Base-by-base conservation (phyloP, 2,113 vertebrate species). In the Catagonus wagneri region DNA sequence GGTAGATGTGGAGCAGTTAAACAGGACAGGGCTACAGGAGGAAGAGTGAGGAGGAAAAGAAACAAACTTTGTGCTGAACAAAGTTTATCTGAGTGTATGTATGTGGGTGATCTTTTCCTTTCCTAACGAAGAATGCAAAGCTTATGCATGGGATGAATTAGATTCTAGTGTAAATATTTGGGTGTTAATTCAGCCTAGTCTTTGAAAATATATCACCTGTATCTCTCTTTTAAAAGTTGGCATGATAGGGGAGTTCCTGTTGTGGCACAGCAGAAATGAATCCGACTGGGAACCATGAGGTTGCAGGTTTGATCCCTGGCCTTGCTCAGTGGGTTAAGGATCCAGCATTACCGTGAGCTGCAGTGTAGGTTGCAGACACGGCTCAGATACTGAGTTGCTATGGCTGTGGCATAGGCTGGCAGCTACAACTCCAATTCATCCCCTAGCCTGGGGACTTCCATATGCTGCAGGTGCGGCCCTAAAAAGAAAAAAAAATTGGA, bases 181-280 rank as follows among this genome's bases (percentile, higher is more conserved):
- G 27, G 22, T 71, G 20, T 76, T 66, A 71, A 71, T 68, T 93
- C 90, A 23, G 79, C 83, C 68, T 71, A 54, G 25, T 89, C 58
- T 85, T 94, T 95, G 72, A 50, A 93, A 93, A 84, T 66, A 34
- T 3, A 78, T 54, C 34, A 72, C 52, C 76, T 84, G 1, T 75
- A n/a, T 95, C 23, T 90, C 52, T 61, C 54, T 76, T 83, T 88
- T 90, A 75, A 93, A 93, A 80, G 81, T 20, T 81, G 58, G 58
- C 58, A 10, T 79, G 44, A 56, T 56, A 56, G 13, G 13, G 54
- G 13, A 56, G 15, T 56, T 56, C 44, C 44, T 8, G 44, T 44
- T 8, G 44, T 44, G 44, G 44, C 44, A 8, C 44, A 44, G 44
- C 8, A 8, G 44, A 6, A 44, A 44, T 8, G 44, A 44, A 44